Evolutionary conservation across 2,797 vertebrate genomes (phyloP).

Genomic region (Chaetodon trifasciatus): DNA sequence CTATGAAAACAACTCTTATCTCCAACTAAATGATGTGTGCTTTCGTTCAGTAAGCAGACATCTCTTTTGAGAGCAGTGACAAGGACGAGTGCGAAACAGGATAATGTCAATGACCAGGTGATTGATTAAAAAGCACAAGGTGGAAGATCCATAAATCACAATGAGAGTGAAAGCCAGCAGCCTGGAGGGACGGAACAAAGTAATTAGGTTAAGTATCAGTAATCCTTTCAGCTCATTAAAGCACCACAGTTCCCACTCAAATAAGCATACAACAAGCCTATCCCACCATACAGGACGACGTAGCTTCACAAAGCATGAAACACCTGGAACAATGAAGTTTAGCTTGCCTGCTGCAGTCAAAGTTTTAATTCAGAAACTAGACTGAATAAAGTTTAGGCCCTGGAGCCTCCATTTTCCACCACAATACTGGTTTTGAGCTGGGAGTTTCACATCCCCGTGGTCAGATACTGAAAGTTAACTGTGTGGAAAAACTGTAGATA

Average conservation of each 20-base stretch:
- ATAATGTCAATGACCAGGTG: conserved; percentile 52
- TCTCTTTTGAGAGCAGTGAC: conserved; percentile 28
- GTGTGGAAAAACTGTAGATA: conserved; percentile 19
- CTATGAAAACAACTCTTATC: conserved; percentile 26
- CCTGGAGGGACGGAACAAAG: conserved; percentile 71
- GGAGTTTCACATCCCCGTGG: conserved; percentile 17
- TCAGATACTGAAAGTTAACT: conserved; percentile 38
- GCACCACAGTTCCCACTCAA: conserved; percentile 76
- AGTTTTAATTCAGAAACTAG: neutral
- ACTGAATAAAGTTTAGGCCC: neutral
- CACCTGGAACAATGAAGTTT: neutral
- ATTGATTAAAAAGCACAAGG: conserved; percentile 71
- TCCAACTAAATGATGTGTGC: conserved; percentile 2
- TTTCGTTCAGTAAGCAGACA: conserved; percentile 22
- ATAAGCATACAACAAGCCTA: conserved; percentile 57
- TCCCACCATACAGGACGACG: conserved; percentile 29
- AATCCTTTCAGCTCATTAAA: conserved; percentile 84
- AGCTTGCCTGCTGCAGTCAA: neutral
- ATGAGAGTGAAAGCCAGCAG: conserved; percentile 73
- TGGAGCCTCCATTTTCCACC: conserved; percentile 1
- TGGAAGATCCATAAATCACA: conserved; percentile 68
- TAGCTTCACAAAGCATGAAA: neutral
- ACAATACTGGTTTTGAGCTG: neutral
- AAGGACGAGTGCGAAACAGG: conserved; percentile 36
- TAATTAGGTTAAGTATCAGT: conserved; percentile 89